Conservation (phyloP, 2,888 invertebrate genomes). For the Machimus atricapillus region DNA sequence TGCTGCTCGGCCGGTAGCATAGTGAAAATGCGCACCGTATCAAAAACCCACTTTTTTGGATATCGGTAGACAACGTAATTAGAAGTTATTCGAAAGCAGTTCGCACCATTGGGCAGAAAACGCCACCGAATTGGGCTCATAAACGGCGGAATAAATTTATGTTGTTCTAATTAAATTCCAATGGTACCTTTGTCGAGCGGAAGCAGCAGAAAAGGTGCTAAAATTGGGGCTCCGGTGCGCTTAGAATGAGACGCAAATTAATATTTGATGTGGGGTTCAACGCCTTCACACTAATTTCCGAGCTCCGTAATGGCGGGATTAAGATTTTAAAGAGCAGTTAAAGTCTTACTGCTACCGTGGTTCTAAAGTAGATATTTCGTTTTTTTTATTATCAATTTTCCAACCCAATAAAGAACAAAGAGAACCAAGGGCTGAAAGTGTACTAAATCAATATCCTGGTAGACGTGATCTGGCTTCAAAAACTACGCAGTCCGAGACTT, state of each 20-base stretch:
- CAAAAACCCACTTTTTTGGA: background rate
- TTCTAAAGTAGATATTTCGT: background rate
- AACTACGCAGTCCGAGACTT: background rate
- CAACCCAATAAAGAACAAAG: background rate
- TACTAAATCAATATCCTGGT: background rate
- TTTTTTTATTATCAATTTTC: background rate
- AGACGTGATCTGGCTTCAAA: background rate
- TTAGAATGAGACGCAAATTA: background rate
- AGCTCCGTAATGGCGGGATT: background rate
- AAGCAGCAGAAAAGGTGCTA: background rate
- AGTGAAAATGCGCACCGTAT: background rate
- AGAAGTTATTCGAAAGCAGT: background rate
- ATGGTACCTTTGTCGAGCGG: background rate
- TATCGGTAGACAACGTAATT: background rate
- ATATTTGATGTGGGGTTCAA: background rate
- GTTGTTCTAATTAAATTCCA: background rate
- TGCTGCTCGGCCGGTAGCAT: background rate
- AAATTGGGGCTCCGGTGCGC: background rate
- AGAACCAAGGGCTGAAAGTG: background rate
- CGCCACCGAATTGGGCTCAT: background rate
- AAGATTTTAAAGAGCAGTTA: background rate
- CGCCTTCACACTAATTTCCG: background rate
- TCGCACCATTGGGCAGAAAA: background rate
- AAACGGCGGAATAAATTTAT: background rate
- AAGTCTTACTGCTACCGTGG: background rate